These are phyloP conservation scores for Anaspis maculata DNA, from an alignment of 2,888 invertebrate genomes.

Conservation along the genomic window DNA sequence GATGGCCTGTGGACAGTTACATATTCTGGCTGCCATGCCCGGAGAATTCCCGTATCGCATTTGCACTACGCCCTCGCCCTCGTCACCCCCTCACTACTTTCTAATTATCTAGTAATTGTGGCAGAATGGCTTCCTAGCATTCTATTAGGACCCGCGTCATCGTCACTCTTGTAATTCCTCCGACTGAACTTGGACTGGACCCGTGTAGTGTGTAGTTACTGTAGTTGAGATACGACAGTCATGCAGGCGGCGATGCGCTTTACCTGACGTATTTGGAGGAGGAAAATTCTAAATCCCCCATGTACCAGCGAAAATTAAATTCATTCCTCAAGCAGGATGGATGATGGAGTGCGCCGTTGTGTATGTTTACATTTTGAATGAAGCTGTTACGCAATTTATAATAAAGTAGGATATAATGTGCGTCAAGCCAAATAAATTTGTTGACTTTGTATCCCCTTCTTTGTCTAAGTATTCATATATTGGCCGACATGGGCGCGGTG, in stretches of 20 bases:
- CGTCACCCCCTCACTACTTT: constrained; percentile 13
- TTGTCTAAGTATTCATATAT: too few relatives aligned
- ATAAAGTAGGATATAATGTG: too few relatives aligned
- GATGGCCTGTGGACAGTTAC: constrained; percentile 21
- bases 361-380: too few relatives aligned
- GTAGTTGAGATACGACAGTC: too few relatives aligned
- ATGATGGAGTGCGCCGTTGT: too few relatives aligned
- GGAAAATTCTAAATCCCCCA: too few relatives aligned
- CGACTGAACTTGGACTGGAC: too few relatives aligned
- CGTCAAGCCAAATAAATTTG: constrained; percentile 10
- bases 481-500: constrained; percentile 17
- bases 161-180: constrained; percentile 10
- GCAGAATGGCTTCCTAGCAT: constrained; percentile 18
- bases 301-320: too few relatives aligned
- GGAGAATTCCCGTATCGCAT: constrained; percentile 16
- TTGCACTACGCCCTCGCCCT: constrained; percentile 11
- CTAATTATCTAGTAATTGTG: constrained; percentile 23
- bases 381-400: constrained; percentile 4
- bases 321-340: too few relatives aligned
- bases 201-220: too few relatives aligned
- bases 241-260: too few relatives aligned
- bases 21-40: constrained; percentile 15
- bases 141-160: constrained; percentile 15
- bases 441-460: constrained; percentile 9
- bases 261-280: too few relatives aligned